Conservation (phyloP, 2,888 invertebrate species). For the Linnaemya vulpina region DNA sequence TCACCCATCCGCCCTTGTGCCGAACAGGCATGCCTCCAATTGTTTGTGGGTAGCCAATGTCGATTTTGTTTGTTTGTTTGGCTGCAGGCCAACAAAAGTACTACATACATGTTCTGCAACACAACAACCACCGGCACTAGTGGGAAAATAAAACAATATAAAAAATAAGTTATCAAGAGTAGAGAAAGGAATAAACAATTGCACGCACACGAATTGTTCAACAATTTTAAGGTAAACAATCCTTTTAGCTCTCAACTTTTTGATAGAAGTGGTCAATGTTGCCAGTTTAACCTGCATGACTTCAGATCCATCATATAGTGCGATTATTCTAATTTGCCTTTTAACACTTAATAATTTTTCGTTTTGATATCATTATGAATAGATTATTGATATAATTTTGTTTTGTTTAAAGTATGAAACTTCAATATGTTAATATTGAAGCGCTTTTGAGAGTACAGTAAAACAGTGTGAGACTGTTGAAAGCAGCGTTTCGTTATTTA, state of each 20-base stretch:
- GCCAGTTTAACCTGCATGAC: too few species aligned
- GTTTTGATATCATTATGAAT: too few species aligned
- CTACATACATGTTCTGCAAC: slow-evolving; percentile 11
- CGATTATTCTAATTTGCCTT: too few species aligned
- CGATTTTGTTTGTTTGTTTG: slow-evolving; percentile 66
- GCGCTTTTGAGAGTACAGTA: too few species aligned
- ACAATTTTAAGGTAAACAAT: slow-evolving; percentile 8
- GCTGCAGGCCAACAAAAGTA: slow-evolving; percentile 60
- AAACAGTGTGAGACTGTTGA: too few species aligned
- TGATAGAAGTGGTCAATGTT: not conserved
- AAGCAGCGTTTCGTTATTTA: too few species aligned
- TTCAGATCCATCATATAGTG: too few species aligned
- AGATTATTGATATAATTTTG: too few species aligned
- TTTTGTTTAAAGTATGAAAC: too few species aligned
- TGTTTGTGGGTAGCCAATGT: slow-evolving; percentile 61
- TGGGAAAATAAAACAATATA: slow-evolving; percentile 1
- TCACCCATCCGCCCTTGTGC: slow-evolving; percentile 52
- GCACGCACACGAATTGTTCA: slow-evolving; percentile 7
- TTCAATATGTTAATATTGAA: too few species aligned
- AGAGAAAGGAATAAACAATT: slow-evolving; percentile 36
- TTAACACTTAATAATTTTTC: too few species aligned
- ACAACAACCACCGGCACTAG: slow-evolving; percentile 54
- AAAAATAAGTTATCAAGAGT: slow-evolving; percentile 26
- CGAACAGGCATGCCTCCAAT: slow-evolving; percentile 34
- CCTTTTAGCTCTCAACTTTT: not conserved